Percentiles rank a stretch among this genome's conserved stretches.
phyloP scores from a whole-genome alignment of 2,888 invertebrate genomes.

The Ariolimax columbianus region DNA sequence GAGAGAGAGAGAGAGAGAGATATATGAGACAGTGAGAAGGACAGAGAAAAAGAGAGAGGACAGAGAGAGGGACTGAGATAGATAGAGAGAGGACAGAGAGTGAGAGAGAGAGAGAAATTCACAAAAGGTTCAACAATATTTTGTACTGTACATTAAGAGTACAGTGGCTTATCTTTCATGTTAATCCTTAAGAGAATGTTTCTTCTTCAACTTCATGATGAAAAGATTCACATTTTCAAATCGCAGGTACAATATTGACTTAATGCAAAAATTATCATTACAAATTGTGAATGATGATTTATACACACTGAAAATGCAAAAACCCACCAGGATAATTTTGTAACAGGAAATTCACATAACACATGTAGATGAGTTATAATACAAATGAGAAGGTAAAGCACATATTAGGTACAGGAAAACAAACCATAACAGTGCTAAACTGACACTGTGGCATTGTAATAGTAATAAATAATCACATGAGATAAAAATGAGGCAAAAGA shows the following conservation, averaged over 20 bases:
- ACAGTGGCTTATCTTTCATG: too few species aligned
- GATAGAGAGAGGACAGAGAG: too few species aligned
- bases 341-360: not conserved
- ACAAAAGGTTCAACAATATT: too few species aligned
- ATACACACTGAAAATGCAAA: not conserved
- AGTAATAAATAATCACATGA: not conserved
- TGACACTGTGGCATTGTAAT: not conserved
- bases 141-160: too few species aligned
- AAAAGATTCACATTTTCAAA: not conserved
- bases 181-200: too few species aligned
- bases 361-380: not conserved
- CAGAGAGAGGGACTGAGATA: too few species aligned
- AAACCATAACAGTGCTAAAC: not conserved
- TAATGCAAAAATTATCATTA: too few species aligned
- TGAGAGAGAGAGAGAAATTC: too few species aligned
- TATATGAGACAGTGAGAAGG: too few species aligned
- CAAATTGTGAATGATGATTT: not conserved
- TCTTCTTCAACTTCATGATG: too few species aligned
- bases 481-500: not conserved
- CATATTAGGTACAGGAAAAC: not conserved
- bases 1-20: too few species aligned
- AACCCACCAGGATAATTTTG: not conserved
- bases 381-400: not conserved
- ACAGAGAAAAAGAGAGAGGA: too few species aligned
- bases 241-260: not conserved